These are phyloP conservation scores for Leptodactylus fuscus DNA, from an alignment of 2,113 vertebrate species.

Conservation along the genomic window DNA sequence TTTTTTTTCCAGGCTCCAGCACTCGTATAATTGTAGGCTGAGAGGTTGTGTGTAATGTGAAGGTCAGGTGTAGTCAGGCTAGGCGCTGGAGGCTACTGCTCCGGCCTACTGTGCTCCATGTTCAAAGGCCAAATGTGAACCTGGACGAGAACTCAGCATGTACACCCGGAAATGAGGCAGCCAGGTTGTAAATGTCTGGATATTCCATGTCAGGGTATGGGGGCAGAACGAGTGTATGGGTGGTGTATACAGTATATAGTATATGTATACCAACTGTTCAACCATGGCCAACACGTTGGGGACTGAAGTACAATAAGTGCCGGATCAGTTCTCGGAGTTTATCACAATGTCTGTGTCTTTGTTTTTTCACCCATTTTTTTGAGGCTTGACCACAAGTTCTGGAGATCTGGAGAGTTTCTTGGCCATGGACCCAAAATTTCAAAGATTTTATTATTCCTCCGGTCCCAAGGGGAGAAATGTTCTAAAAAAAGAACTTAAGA, in stretches of 20 bases:
- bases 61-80: slow-evolving; percentile 52
- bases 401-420: too few relatives aligned
- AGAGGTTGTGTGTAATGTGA: slow-evolving; percentile 60
- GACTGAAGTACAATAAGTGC: too few relatives aligned
- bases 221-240: too few relatives aligned
- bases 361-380: too few relatives aligned
- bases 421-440: too few relatives aligned
- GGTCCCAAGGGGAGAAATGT: too few relatives aligned
- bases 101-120: slow-evolving; percentile 39
- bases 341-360: too few relatives aligned
- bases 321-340: too few relatives aligned
- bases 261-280: background rate
- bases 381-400: too few relatives aligned
- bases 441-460: too few relatives aligned
- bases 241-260: background rate
- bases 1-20: slow-evolving; percentile 54
- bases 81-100: slow-evolving; percentile 50
- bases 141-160: background rate
- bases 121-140: slow-evolving; percentile 13
- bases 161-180: slow-evolving; percentile 32
- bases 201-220: background rate
- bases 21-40: background rate
- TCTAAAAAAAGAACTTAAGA: too few relatives aligned
- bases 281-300: too few relatives aligned
- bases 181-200: slow-evolving; percentile 13